Percentiles rank a stretch among this genome's conserved stretches.
phyloP scores from a whole-genome alignment of 2,113 vertebrate species.

The Muscicapa adusta region DNA sequence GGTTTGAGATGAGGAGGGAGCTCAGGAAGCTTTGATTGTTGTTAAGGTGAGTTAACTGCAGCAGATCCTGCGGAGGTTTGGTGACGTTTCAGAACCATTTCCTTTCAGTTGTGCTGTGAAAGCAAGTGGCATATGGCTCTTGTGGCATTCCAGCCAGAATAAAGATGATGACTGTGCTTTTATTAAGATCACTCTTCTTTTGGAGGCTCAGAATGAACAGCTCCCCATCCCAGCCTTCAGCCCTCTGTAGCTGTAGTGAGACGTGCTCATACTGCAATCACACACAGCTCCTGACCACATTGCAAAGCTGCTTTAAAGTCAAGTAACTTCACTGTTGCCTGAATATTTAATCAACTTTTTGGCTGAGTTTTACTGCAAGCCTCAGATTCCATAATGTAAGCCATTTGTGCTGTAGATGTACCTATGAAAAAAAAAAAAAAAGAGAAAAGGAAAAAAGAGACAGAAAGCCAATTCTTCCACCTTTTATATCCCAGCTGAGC shows the following conservation, averaged over 20 bases:
- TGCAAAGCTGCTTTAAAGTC: not conserved
- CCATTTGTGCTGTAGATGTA: not conserved
- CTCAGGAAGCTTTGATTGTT: not conserved
- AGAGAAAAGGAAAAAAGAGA: not conserved
- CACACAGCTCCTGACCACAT: not conserved
- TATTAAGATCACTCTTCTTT: not conserved
- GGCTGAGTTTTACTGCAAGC: not conserved
- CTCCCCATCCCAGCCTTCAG: not conserved
- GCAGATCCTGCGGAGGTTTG: not conserved
- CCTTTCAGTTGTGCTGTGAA: not conserved
- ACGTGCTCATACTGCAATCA: not conserved
- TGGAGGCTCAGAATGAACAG: not conserved
- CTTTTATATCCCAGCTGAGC: not conserved
- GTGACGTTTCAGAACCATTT: not conserved
- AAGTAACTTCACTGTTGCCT: not conserved
- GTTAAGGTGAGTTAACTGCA: not conserved
- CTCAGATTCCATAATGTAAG: not conserved
- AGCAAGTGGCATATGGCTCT: not conserved
- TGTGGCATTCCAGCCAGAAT: not conserved
- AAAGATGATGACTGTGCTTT: not conserved
- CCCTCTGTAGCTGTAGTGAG: not conserved
- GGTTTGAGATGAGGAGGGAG: not conserved
- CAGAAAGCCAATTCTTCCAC: not conserved
- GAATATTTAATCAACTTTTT: conserved; percentile 41
- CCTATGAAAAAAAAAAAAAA: not conserved